Percentiles rank a stretch among this genome's conserved stretches.
These are phyloP conservation scores for Cryptoprocta ferox DNA, from an alignment of 2,797 vertebrate species.

Conservation along the genomic window DNA sequence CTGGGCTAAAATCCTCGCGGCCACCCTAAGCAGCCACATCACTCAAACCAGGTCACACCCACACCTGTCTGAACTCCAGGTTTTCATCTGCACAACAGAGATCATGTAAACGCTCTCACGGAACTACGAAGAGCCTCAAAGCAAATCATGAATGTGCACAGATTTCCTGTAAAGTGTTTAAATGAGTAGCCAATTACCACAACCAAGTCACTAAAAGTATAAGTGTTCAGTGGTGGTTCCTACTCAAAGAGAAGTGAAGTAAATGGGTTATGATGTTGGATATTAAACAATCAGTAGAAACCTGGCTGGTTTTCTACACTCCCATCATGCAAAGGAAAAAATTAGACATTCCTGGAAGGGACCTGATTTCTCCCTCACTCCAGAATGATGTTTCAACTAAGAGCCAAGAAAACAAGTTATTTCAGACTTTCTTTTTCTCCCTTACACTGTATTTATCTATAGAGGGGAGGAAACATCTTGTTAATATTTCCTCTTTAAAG, in stretches of 20 bases:
- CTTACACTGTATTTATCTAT: background rate
- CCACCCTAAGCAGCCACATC: background rate
- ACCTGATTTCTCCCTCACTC: background rate
- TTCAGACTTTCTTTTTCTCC: background rate
- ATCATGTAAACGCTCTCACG: background rate
- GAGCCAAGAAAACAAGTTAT: background rate
- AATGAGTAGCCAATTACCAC: background rate
- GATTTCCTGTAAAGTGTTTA: background rate
- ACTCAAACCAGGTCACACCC: background rate
- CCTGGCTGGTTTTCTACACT: background rate
- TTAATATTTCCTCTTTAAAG: background rate
- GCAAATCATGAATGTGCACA: background rate
- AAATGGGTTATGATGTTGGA: background rate
- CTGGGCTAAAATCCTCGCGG: background rate
- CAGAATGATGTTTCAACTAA: background rate
- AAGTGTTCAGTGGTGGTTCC: background rate
- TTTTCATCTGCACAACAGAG: background rate
- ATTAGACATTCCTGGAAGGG: background rate
- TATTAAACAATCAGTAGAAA: background rate
- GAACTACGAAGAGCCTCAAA: background rate
- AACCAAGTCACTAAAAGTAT: background rate
- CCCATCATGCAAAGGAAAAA: background rate
- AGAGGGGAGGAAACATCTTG: background rate
- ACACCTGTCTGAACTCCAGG: background rate
- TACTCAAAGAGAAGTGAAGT: background rate